phyloP scores from a whole-genome alignment of 2,888 invertebrate species.

The Parelbella ahira region DNA sequence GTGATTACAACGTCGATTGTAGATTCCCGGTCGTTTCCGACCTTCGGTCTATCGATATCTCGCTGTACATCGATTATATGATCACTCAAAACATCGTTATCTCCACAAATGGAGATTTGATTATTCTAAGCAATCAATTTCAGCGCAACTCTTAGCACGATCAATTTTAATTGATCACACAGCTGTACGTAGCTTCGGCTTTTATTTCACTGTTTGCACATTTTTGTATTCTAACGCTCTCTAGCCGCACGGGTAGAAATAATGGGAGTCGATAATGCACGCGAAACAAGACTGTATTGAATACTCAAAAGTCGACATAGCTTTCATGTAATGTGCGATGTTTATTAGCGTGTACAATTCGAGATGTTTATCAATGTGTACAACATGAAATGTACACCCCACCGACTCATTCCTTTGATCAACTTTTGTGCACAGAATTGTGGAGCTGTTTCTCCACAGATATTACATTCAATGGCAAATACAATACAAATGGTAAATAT shows the following conservation, averaged over 20 bases:
- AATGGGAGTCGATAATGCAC: too few relatives aligned
- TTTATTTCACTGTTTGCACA: constrained; percentile 23
- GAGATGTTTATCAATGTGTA: too few relatives aligned
- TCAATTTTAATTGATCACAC: constrained; percentile 32
- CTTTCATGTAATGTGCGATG: constrained; percentile 24
- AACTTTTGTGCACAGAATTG: background rate
- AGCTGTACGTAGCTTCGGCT: constrained; percentile 32
- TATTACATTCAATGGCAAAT: too few relatives aligned
- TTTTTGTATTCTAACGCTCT: constrained; percentile 8
- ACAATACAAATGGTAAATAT: too few relatives aligned
- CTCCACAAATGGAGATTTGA: constrained; percentile 70
- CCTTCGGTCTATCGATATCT: constrained; percentile 19
- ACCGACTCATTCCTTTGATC: constrained; percentile 3
- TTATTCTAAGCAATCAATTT: constrained; percentile 27
- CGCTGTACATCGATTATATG: constrained; percentile 35
- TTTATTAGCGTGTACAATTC: constrained; percentile 1
- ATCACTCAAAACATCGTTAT: constrained; percentile 54
- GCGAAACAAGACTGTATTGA: constrained; percentile 31
- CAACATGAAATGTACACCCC: background rate
- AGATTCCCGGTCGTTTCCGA: constrained; percentile 16
- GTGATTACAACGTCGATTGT: constrained; percentile 28
- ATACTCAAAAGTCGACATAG: constrained; percentile 30
- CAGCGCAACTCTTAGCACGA: constrained; percentile 20
- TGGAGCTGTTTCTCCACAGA: too few relatives aligned
- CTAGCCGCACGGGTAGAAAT: too few relatives aligned